phyloP scores from a whole-genome alignment of 2,888 invertebrate genomes.

The Ophion obscuratus region DNA sequence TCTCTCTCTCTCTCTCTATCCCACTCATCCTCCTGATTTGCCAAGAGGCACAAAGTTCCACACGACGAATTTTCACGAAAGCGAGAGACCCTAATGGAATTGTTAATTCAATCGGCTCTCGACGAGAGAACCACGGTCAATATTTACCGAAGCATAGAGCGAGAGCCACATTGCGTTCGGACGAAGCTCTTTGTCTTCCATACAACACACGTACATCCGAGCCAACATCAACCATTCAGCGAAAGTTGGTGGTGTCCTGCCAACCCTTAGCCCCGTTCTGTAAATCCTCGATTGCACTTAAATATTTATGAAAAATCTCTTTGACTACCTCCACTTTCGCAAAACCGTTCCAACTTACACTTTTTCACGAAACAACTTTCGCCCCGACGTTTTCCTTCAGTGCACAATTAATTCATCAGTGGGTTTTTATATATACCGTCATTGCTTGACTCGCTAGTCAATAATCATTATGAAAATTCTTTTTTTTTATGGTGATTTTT shows the following conservation, averaged over 20 bases:
- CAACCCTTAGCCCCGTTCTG: neutral
- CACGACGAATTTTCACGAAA: slow-evolving; percentile 53
- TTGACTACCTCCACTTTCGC: neutral
- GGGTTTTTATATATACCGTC: too few relatives aligned
- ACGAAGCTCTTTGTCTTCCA: slow-evolving; percentile 43
- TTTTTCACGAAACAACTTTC: too few relatives aligned
- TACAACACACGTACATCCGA: slow-evolving; percentile 10
- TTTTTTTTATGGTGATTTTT: too few relatives aligned
- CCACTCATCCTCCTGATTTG: neutral
- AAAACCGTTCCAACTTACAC: neutral
- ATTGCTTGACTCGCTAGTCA: too few relatives aligned
- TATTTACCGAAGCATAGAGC: slow-evolving; percentile 69
- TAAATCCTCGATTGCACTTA: neutral
- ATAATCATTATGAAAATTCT: too few relatives aligned
- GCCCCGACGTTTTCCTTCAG: too few relatives aligned
- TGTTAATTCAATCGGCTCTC: slow-evolving; percentile 73
- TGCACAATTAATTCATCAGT: too few relatives aligned
- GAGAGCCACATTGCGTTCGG: slow-evolving; percentile 23
- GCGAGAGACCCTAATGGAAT: slow-evolving; percentile 73
- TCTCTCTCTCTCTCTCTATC: too few relatives aligned
- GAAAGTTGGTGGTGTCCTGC: neutral
- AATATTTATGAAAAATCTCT: neutral
- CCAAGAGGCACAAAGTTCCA: slow-evolving; percentile 39
- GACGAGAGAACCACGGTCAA: slow-evolving; percentile 69
- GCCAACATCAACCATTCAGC: slow-evolving; percentile 25